These are phyloP conservation scores for Xestoiulus laeticollis DNA, from an alignment of 2,888 invertebrate species.

Conservation along the genomic window DNA sequence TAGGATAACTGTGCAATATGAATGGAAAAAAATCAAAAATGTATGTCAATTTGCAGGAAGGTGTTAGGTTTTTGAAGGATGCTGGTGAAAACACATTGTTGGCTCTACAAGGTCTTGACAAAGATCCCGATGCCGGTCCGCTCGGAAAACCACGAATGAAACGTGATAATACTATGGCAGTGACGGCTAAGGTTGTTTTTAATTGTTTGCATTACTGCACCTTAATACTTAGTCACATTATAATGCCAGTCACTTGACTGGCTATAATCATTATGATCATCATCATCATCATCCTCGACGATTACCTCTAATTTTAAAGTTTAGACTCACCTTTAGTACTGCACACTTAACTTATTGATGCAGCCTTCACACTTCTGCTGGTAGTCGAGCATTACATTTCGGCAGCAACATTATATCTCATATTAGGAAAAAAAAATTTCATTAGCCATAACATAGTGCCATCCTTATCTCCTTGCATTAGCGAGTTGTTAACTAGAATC, in stretches of 20 bases:
- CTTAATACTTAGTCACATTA: not conserved
- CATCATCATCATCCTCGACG: too few species aligned
- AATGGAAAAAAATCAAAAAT: not conserved
- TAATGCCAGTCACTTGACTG: not conserved
- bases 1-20: not conserved
- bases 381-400: too few species aligned
- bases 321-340: too few species aligned
- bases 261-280: too few species aligned
- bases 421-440: too few species aligned
- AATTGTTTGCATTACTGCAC: not conserved
- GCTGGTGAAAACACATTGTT: slow-evolving; percentile 50
- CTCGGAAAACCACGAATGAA: slow-evolving; percentile 43
- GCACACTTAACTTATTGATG: too few species aligned
- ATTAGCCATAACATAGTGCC: too few species aligned
- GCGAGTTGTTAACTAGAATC: too few species aligned
- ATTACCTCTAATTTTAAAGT: too few species aligned
- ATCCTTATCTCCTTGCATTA: too few species aligned
- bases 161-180: slow-evolving; percentile 52
- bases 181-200: slow-evolving; percentile 51
- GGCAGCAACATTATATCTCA: too few species aligned
- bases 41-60: slow-evolving; percentile 51
- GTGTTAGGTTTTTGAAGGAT: slow-evolving; percentile 51
- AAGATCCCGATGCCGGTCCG: not conserved
- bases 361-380: too few species aligned
- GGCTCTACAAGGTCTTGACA: slow-evolving; percentile 46